Evolutionary conservation across 2,797 vertebrate species (phyloP), one percentile per base, ranked within the genome.

Genomic region (Antennarius maculatus): DNA sequence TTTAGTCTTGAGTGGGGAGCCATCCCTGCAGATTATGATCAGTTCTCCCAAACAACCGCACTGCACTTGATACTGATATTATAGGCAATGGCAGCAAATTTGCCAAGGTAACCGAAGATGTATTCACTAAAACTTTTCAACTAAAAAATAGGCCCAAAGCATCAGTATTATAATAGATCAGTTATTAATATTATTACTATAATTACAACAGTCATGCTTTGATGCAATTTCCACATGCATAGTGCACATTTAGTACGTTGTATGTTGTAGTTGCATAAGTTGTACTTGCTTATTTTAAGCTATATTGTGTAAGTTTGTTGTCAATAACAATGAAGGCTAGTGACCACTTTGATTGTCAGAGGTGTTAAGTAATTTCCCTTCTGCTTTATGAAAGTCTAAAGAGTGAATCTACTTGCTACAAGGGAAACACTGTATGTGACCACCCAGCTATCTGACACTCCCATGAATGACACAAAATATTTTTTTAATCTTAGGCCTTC

Each of bases 341-440:
- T 80, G 69, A 82, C 75, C 79, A 84, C 39, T 50, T 76, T n/a
- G 48, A 73, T 74, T 72, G 54, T 78, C 55, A 47, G 68, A 81
- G 61, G 74, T 50, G 72, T 80, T 57, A 82, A 74, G 59, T 84
- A 69, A 87, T 86, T 84, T 85, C 72, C 80, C 82, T 61, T 76
- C 71, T 81, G 87, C 82, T 87, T 89, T 87, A 48, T 71, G 48
- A 80, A 71, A 77, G 70, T 65, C 66, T 66, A 50, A 85, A 72
- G 79, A 83, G 84, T 85, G 85, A 74, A 66, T 75, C 89, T 91
- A 92, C 91, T 89, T 83, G 78, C 79, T 82, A 78, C 58, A 42
- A 68, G 77, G 87, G 81, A 82, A 77, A 50, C 18, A 39, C 46
- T 37, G 10, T 39, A 50, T 42, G 23, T 79, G 73, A 80, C 80